Conservation (phyloP, 2,888 invertebrate species). For the Eupithecia tripunctaria region DNA sequence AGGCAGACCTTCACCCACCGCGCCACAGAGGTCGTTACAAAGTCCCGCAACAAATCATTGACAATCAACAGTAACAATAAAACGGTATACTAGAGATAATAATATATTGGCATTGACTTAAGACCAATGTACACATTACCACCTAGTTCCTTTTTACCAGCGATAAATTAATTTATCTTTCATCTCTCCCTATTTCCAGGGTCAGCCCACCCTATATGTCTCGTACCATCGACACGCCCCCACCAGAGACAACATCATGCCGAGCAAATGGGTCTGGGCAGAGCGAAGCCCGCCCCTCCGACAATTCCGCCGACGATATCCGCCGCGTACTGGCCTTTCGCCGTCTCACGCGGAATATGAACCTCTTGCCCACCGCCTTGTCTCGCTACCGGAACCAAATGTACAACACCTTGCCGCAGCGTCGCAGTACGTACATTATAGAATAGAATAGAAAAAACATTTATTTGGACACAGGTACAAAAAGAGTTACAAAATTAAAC, state of each 20-base stretch:
- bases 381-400: conserved; percentile 7
- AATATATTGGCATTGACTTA: too few species aligned
- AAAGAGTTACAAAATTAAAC: too few species aligned
- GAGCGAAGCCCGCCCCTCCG: background rate
- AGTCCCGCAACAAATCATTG: too few species aligned
- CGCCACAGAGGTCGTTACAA: too few species aligned
- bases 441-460: too few species aligned
- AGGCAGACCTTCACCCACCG: too few species aligned
- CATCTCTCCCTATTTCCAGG: background rate
- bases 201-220: conserved; percentile 13
- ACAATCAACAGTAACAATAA: too few species aligned
- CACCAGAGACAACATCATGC: conserved; percentile 28
- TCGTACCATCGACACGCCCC: conserved; percentile 39
- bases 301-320: conserved; percentile 43
- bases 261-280: conserved; percentile 26
- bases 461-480: too few species aligned
- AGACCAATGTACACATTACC: too few species aligned
- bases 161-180: too few species aligned
- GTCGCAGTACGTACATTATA: conserved; percentile 11
- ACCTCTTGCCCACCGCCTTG: background rate
- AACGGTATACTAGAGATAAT: too few species aligned
- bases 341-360: conserved; percentile 50
- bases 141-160: too few species aligned
- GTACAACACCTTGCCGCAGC: background rate
- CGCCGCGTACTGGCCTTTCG: conserved; percentile 58